Conservation (phyloP, 2,888 invertebrate genomes). For the Pyrochroa serraticornis region DNA sequence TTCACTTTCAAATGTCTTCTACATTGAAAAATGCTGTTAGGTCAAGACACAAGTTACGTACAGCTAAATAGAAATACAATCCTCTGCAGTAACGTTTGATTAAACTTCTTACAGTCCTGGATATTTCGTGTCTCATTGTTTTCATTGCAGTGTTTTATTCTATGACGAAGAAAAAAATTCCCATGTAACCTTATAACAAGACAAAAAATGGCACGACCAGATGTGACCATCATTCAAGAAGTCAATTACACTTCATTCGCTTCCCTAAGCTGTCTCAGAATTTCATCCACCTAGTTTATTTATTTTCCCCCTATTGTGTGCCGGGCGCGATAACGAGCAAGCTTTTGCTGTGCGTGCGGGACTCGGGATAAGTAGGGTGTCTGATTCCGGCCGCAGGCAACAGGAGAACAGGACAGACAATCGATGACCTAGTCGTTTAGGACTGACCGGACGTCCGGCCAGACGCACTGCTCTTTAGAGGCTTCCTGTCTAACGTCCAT, state of each 20-base stretch:
- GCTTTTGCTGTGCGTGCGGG: not conserved
- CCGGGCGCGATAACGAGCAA: constrained; percentile 4
- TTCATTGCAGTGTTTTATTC: too few relatives aligned
- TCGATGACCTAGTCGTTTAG: constrained; percentile 45
- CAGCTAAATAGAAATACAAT: too few relatives aligned
- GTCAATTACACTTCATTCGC: constrained; percentile 21
- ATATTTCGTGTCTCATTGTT: too few relatives aligned
- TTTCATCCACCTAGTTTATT: constrained; percentile 11
- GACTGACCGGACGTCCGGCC: constrained; percentile 41
- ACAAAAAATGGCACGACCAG: constrained; percentile 10
- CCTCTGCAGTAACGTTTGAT: too few relatives aligned
- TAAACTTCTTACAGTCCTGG: too few relatives aligned
- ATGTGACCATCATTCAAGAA: constrained; percentile 9
- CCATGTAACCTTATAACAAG: not conserved
- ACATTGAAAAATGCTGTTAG: too few relatives aligned
- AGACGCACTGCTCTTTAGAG: constrained; percentile 44
- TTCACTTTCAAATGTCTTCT: too few relatives aligned
- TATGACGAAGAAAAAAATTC: not conserved
- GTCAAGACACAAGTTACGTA: too few relatives aligned
- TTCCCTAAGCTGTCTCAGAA: constrained; percentile 7
- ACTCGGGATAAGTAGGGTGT: constrained; percentile 16
- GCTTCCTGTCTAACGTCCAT: constrained; percentile 39
- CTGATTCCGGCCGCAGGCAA: constrained; percentile 21
- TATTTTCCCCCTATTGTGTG: constrained; percentile 3
- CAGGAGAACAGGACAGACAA: constrained; percentile 35